These are phyloP conservation scores for Epicampocera succincta DNA, from an alignment of 2,888 invertebrate species.

Conservation along the genomic window DNA sequence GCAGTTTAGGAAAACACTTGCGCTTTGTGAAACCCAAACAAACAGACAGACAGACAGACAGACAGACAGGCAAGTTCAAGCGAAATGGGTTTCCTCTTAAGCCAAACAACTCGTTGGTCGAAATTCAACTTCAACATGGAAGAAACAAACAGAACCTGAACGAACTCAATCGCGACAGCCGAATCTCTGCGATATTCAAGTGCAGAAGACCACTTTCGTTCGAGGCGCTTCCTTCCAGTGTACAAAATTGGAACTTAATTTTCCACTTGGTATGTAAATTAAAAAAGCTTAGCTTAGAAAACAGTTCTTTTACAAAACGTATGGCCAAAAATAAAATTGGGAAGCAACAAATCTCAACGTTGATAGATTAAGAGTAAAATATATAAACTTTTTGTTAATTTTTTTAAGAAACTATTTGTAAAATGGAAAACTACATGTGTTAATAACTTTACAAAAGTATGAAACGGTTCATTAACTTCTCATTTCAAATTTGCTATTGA, in stretches of 20 bases:
- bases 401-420: slow-evolving; percentile 45
- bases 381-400: slow-evolving; percentile 38
- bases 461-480: slow-evolving; percentile 36
- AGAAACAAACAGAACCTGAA: slow-evolving; percentile 8
- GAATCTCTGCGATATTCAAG: slow-evolving; percentile 1
- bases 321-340: slow-evolving; percentile 53
- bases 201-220: neutral
- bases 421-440: slow-evolving; percentile 56
- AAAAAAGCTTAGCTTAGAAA: slow-evolving; percentile 34
- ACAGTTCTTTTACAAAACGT: slow-evolving; percentile 40
- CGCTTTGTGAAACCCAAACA: slow-evolving; percentile 34
- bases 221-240: neutral
- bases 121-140: slow-evolving; percentile 17
- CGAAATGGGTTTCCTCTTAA: slow-evolving; percentile 53
- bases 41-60: too few species aligned
- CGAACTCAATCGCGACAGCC: slow-evolving; percentile 12
- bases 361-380: slow-evolving; percentile 38
- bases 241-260: neutral
- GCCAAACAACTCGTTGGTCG: slow-evolving; percentile 39
- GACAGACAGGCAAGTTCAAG: slow-evolving; percentile 1
- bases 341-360: slow-evolving; percentile 51
- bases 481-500: slow-evolving; percentile 51
- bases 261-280: slow-evolving; percentile 27
- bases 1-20: slow-evolving; percentile 53
- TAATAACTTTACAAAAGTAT: slow-evolving; percentile 64